These are phyloP conservation scores for Rhinogobius similis DNA, from an alignment of 2,113 vertebrate species.

Conservation along the genomic window DNA sequence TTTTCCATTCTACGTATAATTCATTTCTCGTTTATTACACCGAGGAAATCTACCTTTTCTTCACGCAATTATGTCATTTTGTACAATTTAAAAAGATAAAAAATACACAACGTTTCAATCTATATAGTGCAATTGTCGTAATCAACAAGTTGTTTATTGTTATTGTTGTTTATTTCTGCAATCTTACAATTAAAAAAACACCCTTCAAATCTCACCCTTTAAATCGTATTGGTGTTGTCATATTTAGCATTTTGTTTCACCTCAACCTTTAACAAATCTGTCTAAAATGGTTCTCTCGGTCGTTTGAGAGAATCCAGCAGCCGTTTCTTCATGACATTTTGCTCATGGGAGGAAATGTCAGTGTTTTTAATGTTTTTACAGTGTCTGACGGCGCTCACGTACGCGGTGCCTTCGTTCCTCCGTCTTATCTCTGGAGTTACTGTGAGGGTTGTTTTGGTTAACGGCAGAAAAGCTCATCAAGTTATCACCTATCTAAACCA, in stretches of 20 bases:
- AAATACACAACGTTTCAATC: not conserved
- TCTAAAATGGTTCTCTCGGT: not conserved
- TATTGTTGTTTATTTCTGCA: too few relatives aligned
- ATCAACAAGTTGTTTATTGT: too few relatives aligned
- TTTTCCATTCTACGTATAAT: too few relatives aligned
- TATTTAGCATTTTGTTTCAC: too few relatives aligned
- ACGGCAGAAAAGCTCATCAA: slow-evolving; percentile 47
- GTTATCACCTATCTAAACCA: slow-evolving; percentile 60
- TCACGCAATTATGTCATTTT: not conserved
- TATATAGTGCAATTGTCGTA: too few relatives aligned
- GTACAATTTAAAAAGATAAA: not conserved
- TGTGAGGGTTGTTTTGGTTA: slow-evolving; percentile 68
- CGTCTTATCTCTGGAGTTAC: slow-evolving; percentile 59
- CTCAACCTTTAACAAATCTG: not conserved
- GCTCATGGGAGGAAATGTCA: slow-evolving; percentile 30
- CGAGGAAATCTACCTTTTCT: not conserved
- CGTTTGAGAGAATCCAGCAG: not conserved
- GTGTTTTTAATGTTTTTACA: slow-evolving; percentile 38
- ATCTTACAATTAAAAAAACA: not conserved
- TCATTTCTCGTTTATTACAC: too few relatives aligned
- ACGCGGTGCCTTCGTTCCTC: slow-evolving; percentile 66
- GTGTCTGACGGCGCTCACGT: slow-evolving; percentile 51
- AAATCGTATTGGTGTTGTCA: too few relatives aligned
- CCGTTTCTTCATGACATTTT: slow-evolving; percentile 32
- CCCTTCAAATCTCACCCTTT: too few relatives aligned